Evolutionary conservation across 92 coral and sea anemone genomes (phyloP).

Genomic region (Heteractis magnifica): DNA sequence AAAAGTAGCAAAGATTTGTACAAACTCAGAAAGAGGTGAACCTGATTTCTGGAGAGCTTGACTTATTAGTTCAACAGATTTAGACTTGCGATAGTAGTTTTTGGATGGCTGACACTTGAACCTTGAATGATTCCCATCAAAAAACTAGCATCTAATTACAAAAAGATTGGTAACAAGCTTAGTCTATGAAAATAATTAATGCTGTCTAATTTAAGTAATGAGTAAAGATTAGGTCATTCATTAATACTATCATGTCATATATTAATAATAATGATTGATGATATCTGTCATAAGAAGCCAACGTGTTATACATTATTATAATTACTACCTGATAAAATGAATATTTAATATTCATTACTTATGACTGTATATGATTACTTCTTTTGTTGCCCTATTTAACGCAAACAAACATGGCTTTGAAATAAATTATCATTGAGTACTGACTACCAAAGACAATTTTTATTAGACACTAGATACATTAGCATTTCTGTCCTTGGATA

Average conservation of each 20-base stretch:
- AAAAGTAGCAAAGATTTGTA: too few species aligned
- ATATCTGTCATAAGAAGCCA: background rate
- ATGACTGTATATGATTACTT: background rate
- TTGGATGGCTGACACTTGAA: too few species aligned
- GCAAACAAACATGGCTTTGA: constrained; percentile 13
- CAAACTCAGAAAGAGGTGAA: too few species aligned
- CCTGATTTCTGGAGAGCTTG: too few species aligned
- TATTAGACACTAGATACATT: constrained; percentile 16
- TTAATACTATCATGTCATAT: background rate
- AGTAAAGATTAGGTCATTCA: background rate
- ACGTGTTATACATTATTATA: background rate
- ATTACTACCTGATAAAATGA: background rate
- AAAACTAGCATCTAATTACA: too few species aligned
- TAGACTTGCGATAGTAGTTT: too few species aligned
- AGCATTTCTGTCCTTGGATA: constrained; percentile 4
- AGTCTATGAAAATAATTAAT: too few species aligned
- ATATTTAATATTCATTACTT: background rate
- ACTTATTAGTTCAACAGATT: too few species aligned
- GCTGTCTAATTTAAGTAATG: background rate
- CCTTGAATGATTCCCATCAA: too few species aligned
- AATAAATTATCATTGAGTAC: background rate
- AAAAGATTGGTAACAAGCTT: too few species aligned
- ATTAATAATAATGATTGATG: background rate
- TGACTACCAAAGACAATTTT: constrained; percentile 19
- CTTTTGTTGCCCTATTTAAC: background rate